Conservation (phyloP, 2,113 vertebrate species). For the Paracanthobrama guichenoti region DNA sequence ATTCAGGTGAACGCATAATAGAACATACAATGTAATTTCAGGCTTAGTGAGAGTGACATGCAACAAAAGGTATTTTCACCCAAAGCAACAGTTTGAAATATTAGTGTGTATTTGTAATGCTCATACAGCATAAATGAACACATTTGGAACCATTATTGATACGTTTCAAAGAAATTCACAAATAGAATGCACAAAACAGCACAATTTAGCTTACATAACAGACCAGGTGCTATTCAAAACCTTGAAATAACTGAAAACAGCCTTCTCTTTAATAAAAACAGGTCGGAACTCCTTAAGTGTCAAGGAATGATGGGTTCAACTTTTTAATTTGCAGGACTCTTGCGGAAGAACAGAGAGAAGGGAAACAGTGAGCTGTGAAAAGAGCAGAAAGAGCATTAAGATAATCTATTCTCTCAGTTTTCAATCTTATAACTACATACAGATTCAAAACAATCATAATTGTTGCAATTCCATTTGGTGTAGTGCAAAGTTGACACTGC, state of each 20-base stretch:
- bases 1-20: not conserved
- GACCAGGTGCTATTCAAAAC: not conserved
- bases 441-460: not conserved
- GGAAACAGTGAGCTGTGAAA: conserved; percentile 64
- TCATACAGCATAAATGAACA: not conserved
- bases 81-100: not conserved
- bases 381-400: not conserved
- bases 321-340: conserved; percentile 25
- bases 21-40: conserved; percentile 15
- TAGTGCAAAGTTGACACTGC: not conserved
- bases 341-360: conserved; percentile 62
- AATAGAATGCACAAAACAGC: not conserved
- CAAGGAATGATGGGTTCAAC: not conserved
- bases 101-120: not conserved
- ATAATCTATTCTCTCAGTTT: not conserved
- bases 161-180: not conserved
- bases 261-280: not conserved
- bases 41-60: conserved; percentile 13
- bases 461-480: not conserved
- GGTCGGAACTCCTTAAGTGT: not conserved
- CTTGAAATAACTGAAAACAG: not conserved
- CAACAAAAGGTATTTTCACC: conserved; percentile 35
- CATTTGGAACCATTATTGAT: not conserved
- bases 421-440: not conserved
- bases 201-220: not conserved